Evolutionary conservation across 2,888 invertebrate genomes (phyloP), one percentile per base, ranked within the genome.

Genomic region (Drosophila meridionalis): DNA sequence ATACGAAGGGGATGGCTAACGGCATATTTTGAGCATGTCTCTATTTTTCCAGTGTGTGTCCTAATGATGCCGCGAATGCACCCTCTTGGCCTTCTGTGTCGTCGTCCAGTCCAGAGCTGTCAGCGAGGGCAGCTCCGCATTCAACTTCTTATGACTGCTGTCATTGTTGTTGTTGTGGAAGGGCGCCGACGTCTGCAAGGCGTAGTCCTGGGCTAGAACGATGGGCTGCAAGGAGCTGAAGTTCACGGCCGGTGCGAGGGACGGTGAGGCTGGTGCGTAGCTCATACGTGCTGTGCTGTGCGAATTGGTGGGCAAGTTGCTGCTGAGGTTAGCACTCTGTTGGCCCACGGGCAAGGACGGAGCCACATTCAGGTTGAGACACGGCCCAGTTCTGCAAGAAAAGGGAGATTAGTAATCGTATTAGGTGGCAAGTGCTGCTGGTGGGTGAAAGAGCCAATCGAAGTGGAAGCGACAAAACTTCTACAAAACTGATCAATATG

Each of bases 51-150:
- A 11, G n/a, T 40, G 20, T 5, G 20, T 34, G 11, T n/a, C 11
- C 62, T 67, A 89, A 82, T 89, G 90, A 61, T 85, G 86, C 42
- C 89, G 83, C 68, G 84, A 68, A 52, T 78, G 77, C n/a, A 82
- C 63, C 45, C 90, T 78, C 20, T 87, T 90, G 3, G 76, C 52
- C 40, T 89, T 88, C 50, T 89, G 88, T 56, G 73, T 70, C 7
- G 87, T 83, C 6, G 87, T 73, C 86, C 86, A 87, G 61, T 87
- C 86, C 67, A 90, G 66, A 53, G 73, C 76, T 58, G 81, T 64
- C 66, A 86, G 56, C 55, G 90, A 81, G 2, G 86, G 89, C 57
- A 88, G 38, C 7, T 47, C 45, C 52, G 50, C 59, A 3, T 82
- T 85, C 59, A 70, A 67, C 26, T 67, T 74, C 26, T 75, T 58